A percentile compares a stretch with the other conserved stretches of the same genome.
Evolutionary conservation across 2,797 vertebrate species (phyloP).

Genomic region (Bradypus variegatus): DNA sequence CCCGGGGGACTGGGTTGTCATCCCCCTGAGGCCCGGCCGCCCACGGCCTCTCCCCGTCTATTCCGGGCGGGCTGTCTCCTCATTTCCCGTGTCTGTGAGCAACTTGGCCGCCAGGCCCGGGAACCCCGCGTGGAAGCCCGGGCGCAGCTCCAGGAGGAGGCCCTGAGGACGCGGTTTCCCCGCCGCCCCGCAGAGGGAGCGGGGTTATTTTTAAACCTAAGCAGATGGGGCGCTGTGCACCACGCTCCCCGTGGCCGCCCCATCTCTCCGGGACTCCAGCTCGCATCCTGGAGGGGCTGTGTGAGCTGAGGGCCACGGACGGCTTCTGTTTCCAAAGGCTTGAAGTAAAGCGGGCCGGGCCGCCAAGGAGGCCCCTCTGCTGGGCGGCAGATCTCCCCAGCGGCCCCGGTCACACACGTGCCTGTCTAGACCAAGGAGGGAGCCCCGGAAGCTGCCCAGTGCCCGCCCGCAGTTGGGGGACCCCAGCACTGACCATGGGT

Average conservation of each 20-base stretch:
- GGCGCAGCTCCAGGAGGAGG: neutral
- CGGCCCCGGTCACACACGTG: no score
- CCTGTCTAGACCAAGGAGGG: no score
- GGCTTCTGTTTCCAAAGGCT: neutral
- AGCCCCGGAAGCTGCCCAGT: no score
- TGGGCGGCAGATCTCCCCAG: no score
- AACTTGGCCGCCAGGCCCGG: fast-evolving
- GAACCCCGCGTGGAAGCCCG: neutral
- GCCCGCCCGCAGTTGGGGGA: no score
- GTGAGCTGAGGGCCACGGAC: neutral
- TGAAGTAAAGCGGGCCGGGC: no score
- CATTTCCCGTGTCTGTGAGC: neutral
- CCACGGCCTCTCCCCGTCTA: fast-evolving
- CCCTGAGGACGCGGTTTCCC: neutral
- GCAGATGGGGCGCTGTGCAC: neutral
- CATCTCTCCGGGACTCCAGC: neutral
- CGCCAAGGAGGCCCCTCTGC: no score
- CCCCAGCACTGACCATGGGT: no score
- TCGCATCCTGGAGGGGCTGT: no score
- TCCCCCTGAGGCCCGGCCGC: neutral
- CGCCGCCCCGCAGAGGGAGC: fast-evolving
- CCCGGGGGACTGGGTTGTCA: no score
- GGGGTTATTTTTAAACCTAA: neutral
- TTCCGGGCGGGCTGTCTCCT: neutral
- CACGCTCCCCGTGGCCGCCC: neutral